These are phyloP conservation scores for Octopus bimaculoides DNA, from an alignment of 1,140 invertebrate species.

Conservation along the genomic window DNA sequence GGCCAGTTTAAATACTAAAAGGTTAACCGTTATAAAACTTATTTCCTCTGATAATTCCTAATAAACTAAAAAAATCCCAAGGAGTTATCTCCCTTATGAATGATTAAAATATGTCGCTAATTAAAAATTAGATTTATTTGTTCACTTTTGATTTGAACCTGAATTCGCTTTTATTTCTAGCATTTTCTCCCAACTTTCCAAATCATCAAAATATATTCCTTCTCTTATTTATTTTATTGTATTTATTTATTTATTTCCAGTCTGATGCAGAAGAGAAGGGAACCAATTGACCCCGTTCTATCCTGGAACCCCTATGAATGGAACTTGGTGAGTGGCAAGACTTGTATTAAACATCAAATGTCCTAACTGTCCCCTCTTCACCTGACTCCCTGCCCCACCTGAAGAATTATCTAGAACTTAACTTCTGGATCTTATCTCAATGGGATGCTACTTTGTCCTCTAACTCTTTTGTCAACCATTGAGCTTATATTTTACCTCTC, in stretches of 20 bases:
- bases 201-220: not conserved
- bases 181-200: not conserved
- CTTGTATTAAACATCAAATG: not conserved
- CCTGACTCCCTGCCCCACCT: not conserved
- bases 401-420: not conserved
- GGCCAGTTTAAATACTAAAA: too few relatives aligned
- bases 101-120: not conserved
- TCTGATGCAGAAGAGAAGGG: slow-evolving; percentile 28
- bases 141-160: not conserved
- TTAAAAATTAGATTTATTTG: not conserved
- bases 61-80: not conserved
- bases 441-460: not conserved
- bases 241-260: slow-evolving; percentile 20
- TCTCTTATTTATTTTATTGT: not conserved
- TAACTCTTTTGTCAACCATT: not conserved
- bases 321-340: slow-evolving; percentile 29
- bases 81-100: not conserved
- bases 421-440: not conserved
- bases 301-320: slow-evolving; percentile 27
- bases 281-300: slow-evolving; percentile 24
- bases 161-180: not conserved
- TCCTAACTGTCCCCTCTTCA: not conserved
- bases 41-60: too few relatives aligned
- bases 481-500: not conserved
- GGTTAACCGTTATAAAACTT: too few relatives aligned